Evolutionary conservation across 2,888 invertebrate genomes (phyloP), one percentile per base, ranked within the genome.

Genomic region (Cantharis lateralis): DNA sequence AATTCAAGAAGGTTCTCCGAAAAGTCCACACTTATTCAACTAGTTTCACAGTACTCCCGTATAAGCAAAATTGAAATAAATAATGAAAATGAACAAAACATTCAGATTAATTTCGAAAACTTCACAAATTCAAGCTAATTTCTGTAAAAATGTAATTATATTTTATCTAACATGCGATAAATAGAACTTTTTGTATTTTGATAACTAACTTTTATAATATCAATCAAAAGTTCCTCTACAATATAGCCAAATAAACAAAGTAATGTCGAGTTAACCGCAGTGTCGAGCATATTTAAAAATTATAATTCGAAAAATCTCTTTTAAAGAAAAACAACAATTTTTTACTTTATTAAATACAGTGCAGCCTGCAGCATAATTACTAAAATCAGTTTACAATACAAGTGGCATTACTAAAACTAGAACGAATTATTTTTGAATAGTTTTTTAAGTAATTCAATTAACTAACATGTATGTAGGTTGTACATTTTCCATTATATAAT

Each of bases 1-100:
- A 66, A 66, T 66, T 66, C 64, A 66, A 66, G 64, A 20, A 66
- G 64, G 64, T 66, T 66, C 64, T 66, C 18, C 64, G 64, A 66
- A 66, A 66, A 24, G 16, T 18, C 64, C 64, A 66, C 10, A 66
- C 20, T 66, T 66, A 20, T 24, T 66, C 64, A 7, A 20, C 48
- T 66, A 20, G 18, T 66, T 66, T 66, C 15, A n/a, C 20, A 24
- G 20, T 66, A 66, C 16, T 66, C 11, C 24, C 20, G 18, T 66
- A 66, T 20, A 24, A 66, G 64, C 64, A 66, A 66, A 66, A 66
- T 66, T 66, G 64, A 66, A 66, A 66, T 66, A 20, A 66, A 66
- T 66, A 66, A 66, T 66, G 18, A 66, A 66, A 66, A 66, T n/a
- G n/a, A 48, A 48, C 48, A n/a, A 48, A 48, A 48, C 48, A 48